Conservation (phyloP, 2,797 vertebrate genomes). For the Phaenicophaeus curvirostris region DNA sequence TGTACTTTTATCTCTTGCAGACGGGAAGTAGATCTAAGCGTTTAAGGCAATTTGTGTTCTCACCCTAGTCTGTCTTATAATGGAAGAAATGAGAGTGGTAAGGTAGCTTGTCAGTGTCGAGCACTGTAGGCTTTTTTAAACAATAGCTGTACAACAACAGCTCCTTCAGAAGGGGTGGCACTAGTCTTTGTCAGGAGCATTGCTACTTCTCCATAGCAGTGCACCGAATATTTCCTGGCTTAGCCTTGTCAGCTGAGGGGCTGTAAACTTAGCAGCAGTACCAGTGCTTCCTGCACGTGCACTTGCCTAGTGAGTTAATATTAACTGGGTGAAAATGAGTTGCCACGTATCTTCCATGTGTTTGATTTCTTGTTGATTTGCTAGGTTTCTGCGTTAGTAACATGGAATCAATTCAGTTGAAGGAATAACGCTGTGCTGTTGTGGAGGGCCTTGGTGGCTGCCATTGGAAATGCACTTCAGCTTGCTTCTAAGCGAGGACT, state of each 20-base stretch:
- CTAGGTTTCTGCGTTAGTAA: neutral
- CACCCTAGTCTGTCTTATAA: neutral
- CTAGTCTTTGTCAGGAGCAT: neutral
- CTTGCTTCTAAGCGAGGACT: neutral
- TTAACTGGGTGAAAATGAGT: neutral
- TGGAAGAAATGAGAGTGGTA: neutral
- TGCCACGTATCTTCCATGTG: neutral
- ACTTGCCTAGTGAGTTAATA: neutral
- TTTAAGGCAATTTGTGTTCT: constrained; percentile 40
- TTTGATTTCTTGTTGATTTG: neutral
- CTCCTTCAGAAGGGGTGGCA: neutral
- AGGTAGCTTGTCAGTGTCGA: neutral
- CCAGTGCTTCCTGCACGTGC: neutral
- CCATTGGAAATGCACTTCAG: neutral
- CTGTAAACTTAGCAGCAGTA: neutral
- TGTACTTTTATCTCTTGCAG: constrained; percentile 32
- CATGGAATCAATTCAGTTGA: neutral
- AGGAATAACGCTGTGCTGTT: neutral
- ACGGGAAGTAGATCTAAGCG: neutral
- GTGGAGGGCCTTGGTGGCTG: neutral
- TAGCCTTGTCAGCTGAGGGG: neutral
- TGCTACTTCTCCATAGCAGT: neutral
- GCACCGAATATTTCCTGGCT: neutral
- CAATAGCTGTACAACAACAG: neutral
- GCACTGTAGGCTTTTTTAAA: neutral